These are phyloP conservation scores for Corythoichthys intestinalis DNA, from an alignment of 2,113 vertebrate genomes.

Conservation along the genomic window DNA sequence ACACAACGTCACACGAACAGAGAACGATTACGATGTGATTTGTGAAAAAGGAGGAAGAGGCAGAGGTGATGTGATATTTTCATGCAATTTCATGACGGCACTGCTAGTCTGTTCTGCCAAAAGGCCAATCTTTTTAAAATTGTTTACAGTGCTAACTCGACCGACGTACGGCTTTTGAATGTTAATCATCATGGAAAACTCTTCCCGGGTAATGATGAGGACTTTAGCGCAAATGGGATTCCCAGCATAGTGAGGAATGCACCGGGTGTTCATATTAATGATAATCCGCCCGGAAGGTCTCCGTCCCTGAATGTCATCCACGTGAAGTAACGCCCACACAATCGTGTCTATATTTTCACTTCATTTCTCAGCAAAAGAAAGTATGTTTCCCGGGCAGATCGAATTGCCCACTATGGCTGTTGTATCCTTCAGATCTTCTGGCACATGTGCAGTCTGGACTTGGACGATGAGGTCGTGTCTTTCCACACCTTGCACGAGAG, in stretches of 20 bases:
- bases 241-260: constrained; percentile 19
- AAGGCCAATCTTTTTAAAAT: neutral
- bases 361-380: neutral
- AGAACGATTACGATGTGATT: too few relatives aligned
- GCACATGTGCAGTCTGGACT: constrained; percentile 95
- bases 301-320: constrained; percentile 16
- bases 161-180: neutral
- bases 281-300: constrained; percentile 28
- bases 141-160: neutral
- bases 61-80: too few relatives aligned
- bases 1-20: too few relatives aligned
- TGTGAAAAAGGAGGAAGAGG: too few relatives aligned
- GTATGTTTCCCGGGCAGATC: constrained; percentile 41
- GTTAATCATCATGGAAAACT: constrained; percentile 4
- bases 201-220: constrained; percentile 13
- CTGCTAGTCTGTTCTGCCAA: neutral
- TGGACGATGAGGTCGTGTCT: constrained; percentile 92
- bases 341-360: constrained; percentile 28
- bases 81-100: neutral
- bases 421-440: constrained; percentile 83
- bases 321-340: constrained; percentile 13
- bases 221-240: constrained; percentile 12
- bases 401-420: constrained; percentile 34
- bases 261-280: neutral
- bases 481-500: constrained; percentile 97